Evolutionary conservation across 2,113 vertebrate species (phyloP), one percentile per base, ranked within the genome.

Genomic region (Pseudorectes ferrugineus): DNA sequence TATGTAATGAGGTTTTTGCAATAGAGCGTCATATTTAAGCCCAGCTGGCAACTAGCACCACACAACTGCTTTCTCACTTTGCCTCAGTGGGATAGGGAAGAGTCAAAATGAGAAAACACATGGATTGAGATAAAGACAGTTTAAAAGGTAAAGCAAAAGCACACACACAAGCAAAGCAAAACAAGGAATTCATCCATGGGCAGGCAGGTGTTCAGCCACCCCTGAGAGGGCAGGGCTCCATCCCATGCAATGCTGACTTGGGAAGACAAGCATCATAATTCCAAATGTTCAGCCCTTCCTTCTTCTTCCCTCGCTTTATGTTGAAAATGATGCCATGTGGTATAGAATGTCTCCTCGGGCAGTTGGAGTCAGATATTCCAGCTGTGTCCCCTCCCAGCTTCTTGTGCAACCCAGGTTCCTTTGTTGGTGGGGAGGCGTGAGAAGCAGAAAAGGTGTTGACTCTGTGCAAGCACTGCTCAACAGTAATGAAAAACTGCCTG

Each of bases 21-120:
- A 36, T 14, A 24, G 7, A 42, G 6, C 0, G 0, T 29, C 13
- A 8, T 52, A 21, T 40, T 59, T n/a, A 81, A 45, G 13, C 20
- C 45, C n/a, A 29, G 3, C 8, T n/a, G 38, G 13, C 3, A 2
- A 29, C 13, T 14, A 17, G 45, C 20, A 52, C 24, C n/a, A 52
- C 24, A 29, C 13, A 54, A 6, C 11, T 59, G 20, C n/a, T 74
- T 18, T 3, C 19, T 75, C 20, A 10, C 33, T 52, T 73, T 52
- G 59, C 11, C 33, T 21, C 24, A 26, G 38, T 29, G 6, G 13
- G 31, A 55, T 12, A 25, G 22, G 15, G 2, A 75, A 54, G 20
- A 67, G 17, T 35, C 4, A 82, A 67, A 74, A 52, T 35, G 29
- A 52, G 28, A 89, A 81, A 46, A 52, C 0, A 0, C 7, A 31